Base-by-base conservation (phyloP, 2,888 invertebrate species). In the Plemyria rubiginata region DNA sequence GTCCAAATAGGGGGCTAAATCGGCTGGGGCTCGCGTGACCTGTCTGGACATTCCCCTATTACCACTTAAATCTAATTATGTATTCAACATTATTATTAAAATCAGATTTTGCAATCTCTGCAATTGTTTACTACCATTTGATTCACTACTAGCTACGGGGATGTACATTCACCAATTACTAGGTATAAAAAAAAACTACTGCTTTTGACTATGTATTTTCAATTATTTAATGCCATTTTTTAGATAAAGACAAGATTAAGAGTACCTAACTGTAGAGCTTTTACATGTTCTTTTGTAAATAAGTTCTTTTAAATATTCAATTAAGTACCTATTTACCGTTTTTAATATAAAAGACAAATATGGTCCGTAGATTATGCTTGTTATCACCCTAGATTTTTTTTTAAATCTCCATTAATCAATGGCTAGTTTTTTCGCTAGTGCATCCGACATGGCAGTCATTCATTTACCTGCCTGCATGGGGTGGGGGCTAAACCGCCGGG, bases 381-480 rank as follows among this genome's bases (percentile, higher is more conserved):
- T 32, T 3, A 12, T 55, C 38, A 45, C 15, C 6, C 38, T 54
- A 1, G 28, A 51, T 41, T 13, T 54, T 61, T 46, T 45, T 56
- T 54, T 5, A 51, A 56, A 36, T 15, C 43, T 49, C 13, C 57
- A 63, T 63, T 66, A 66, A 54, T 60, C 63, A 63, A 60, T 49
- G 54, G 46, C 54, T 63, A 60, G 62, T 66, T 66, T 54, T 65
- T 70, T 66, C 57, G 58, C 54, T 61, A 65, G 58, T 70, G 67
- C 66, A 67, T 67, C 65, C 40, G 60, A 60, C 65, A 61, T 65
- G 56, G 65, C 60, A 60, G 54, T 57, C 74, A 72, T 77, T 75
- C 78, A 74, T 81, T 79, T 79, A 81, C 82, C 82, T 80, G 80
- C 82, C 82, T 80, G 80, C 76, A 80, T 74, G 77, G 79, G 79